Conservation (phyloP, 2,113 vertebrate species). For the Zosterops hypoxanthus region DNA sequence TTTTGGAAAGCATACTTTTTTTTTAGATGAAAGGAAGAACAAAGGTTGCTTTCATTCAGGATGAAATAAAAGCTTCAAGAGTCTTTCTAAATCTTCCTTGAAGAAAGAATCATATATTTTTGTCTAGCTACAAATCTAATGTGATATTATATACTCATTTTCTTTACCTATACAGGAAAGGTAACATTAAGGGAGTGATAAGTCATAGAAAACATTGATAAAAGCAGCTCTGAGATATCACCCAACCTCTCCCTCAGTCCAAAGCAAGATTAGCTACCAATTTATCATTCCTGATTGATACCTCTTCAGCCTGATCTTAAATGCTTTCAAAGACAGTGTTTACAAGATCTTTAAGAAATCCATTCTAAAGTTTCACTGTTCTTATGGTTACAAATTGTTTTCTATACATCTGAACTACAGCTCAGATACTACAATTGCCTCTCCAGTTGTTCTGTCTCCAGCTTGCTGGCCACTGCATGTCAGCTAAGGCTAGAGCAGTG, state of each 20-base stretch:
- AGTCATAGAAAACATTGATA: background rate
- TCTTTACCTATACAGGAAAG: background rate
- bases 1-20: conserved; percentile 15
- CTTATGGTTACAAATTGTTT: background rate
- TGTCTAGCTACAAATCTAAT: background rate
- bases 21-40: conserved; percentile 43
- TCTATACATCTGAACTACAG: background rate
- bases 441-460: background rate
- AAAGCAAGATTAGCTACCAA: background rate
- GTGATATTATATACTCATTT: background rate
- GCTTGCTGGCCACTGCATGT: background rate
- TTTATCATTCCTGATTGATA: background rate
- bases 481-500: background rate
- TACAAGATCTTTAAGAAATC: background rate
- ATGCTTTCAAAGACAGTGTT: background rate
- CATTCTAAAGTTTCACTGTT: background rate
- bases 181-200: background rate
- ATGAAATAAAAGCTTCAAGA: background rate
- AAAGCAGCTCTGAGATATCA: background rate
- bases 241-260: background rate
- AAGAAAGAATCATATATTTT: background rate
- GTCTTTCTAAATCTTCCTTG: background rate
- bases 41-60: background rate
- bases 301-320: background rate
- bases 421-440: background rate